phyloP scores from a whole-genome alignment of 2,797 vertebrate species.

The Hylomyscus alleni region DNA sequence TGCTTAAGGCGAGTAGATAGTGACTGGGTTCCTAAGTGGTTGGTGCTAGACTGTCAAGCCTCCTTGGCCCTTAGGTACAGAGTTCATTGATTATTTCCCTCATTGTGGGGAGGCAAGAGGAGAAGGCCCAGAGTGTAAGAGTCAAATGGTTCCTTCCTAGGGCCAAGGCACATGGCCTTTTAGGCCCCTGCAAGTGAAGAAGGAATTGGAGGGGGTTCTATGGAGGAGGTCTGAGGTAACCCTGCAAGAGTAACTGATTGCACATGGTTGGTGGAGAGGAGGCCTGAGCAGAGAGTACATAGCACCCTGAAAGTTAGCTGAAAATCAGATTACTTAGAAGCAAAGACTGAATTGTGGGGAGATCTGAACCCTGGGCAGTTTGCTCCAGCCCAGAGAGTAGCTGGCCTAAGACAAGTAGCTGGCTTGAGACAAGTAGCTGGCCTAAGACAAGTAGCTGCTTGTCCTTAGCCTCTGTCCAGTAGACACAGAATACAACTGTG shows the following conservation, averaged over 20 bases:
- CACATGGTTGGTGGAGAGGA: background rate
- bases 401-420: no score
- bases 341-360: background rate
- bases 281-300: background rate
- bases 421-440: no score
- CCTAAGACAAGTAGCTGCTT: no score
- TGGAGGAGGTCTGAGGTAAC: background rate
- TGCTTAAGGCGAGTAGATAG: background rate
- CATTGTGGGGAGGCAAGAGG: background rate
- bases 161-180: background rate
- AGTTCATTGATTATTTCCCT: background rate
- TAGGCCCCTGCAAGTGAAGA: background rate
- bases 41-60: background rate
- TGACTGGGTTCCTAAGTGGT: background rate
- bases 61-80: background rate
- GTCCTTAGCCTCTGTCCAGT: background rate
- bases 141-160: background rate
- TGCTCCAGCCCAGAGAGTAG: background rate
- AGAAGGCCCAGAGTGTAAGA: background rate
- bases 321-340: background rate
- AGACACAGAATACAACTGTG: background rate
- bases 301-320: background rate
- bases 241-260: background rate
- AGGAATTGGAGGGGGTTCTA: background rate
- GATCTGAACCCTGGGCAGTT: background rate